Evolutionary conservation across 2,888 invertebrate genomes (phyloP).

Genomic region (Scrobipalpa atriplicella): DNA sequence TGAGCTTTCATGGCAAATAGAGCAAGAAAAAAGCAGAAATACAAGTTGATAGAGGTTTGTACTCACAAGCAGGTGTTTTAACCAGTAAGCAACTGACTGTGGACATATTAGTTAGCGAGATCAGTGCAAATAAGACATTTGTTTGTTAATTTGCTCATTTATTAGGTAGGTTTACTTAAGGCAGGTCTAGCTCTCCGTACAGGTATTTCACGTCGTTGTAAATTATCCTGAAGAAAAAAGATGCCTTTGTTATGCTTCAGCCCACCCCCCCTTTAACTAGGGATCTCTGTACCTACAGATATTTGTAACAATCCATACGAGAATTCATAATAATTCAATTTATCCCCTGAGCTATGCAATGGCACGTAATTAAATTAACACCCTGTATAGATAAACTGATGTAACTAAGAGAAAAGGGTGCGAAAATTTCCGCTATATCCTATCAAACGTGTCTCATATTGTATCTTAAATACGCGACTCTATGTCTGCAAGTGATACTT

Average conservation of each 20-base stretch:
- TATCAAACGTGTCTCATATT: background rate
- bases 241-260: too few species aligned
- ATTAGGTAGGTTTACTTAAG: background rate
- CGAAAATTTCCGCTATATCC: background rate
- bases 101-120: constrained; percentile 20
- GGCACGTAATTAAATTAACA: too few species aligned
- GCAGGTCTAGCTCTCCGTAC: too few species aligned
- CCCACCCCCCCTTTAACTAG: too few species aligned
- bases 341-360: too few species aligned
- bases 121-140: constrained; percentile 35
- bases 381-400: too few species aligned
- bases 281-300: too few species aligned
- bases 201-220: too few species aligned
- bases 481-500: too few species aligned
- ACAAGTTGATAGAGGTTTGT: background rate
- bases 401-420: background rate
- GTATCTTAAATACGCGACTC: background rate
- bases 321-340: too few species aligned
- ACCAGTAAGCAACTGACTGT: constrained; percentile 9
- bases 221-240: too few species aligned
- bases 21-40: constrained; percentile 4
- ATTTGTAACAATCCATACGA: too few species aligned
- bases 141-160: constrained; percentile 34
- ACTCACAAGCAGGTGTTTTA: constrained; percentile 1
- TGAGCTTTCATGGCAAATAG: constrained; percentile 1